Percentiles rank a stretch among this genome's conserved stretches.
Evolutionary conservation across 2,888 invertebrate species (phyloP).

Genomic region (Deilephila elpenor): DNA sequence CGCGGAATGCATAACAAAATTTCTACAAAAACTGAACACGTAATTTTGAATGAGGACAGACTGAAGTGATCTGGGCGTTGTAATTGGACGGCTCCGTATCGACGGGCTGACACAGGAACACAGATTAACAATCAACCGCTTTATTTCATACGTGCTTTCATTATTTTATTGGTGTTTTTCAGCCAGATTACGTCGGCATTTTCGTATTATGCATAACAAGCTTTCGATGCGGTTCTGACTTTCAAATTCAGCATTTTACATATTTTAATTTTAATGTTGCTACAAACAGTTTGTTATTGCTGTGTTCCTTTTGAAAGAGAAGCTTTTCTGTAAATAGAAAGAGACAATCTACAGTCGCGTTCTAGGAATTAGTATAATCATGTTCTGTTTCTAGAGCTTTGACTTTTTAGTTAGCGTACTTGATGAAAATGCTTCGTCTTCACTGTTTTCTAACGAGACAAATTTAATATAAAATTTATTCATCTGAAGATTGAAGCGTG

Average conservation of each 20-base stretch:
- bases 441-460: no score
- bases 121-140: conserved; percentile 2
- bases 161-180: conserved; percentile 8
- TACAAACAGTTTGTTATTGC: not conserved
- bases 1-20: conserved; percentile 24
- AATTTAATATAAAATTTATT: no score
- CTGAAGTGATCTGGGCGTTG: not conserved
- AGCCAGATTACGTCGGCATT: not conserved
- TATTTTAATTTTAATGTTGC: conserved; percentile 29
- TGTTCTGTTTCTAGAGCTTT: no score
- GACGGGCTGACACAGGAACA: conserved; percentile 3
- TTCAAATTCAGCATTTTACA: conserved; percentile 28
- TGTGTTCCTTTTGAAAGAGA: not conserved
- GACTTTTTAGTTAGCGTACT: no score
- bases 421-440: no score
- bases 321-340: not conserved
- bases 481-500: no score
- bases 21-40: conserved; percentile 9
- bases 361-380: not conserved
- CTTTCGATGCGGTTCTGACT: conserved; percentile 14
- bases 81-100: conserved; percentile 7
- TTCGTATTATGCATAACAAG: not conserved
- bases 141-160: conserved; percentile 6
- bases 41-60: conserved; percentile 5
- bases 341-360: not conserved